Conservation (phyloP, 2,113 vertebrate species). For the Glareola pratincola region DNA sequence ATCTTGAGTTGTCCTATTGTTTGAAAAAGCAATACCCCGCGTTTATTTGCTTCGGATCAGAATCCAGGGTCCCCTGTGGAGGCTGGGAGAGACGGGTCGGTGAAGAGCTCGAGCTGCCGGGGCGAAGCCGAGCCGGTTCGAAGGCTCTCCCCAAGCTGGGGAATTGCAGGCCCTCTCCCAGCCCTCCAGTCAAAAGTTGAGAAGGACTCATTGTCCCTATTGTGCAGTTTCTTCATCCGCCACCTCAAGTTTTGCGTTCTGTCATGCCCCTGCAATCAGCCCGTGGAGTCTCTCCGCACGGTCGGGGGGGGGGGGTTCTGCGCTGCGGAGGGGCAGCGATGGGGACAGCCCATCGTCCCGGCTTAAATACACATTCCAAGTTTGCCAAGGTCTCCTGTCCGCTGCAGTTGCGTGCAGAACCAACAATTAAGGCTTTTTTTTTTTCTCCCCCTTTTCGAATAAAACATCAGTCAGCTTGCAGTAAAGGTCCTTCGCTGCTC, state of each 20-base stretch:
- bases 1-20: neutral
- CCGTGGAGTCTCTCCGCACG: accelerated
- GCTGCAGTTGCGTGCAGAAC: neutral
- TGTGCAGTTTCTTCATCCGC: neutral
- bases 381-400: neutral
- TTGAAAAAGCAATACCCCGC: neutral
- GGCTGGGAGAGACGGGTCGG: neutral
- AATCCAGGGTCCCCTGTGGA: neutral
- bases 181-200: neutral
- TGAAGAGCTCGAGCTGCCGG: accelerated
- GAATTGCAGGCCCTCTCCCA: neutral
- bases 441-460: neutral
- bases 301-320: neutral
- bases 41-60: neutral
- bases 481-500: constrained; percentile 50
- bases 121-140: accelerated
- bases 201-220: neutral
- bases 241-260: neutral
- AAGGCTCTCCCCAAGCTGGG: neutral
- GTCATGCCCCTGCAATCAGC: neutral
- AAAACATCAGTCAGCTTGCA: constrained; percentile 36
- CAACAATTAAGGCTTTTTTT: neutral
- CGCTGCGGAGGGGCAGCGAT: neutral
- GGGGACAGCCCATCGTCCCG: accelerated
- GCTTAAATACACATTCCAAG: neutral